phyloP scores from a whole-genome alignment of 2,113 vertebrate genomes.

The Colossoma macropomum region DNA sequence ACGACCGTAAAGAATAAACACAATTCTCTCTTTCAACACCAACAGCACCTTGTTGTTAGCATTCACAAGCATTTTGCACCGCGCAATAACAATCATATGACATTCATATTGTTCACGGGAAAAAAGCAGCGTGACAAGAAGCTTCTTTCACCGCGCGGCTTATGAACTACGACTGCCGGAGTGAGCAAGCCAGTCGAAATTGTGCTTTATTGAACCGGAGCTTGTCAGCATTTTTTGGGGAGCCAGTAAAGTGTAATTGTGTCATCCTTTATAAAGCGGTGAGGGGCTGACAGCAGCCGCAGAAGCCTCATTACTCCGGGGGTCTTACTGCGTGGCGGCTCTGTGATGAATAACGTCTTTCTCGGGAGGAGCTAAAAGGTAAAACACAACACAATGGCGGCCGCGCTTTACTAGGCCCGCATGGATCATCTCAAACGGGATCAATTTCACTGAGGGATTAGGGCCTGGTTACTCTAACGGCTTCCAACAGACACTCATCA shows the following conservation, averaged over 20 bases:
- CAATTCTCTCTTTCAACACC: not conserved
- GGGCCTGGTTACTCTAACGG: constrained; percentile 69
- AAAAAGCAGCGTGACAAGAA: constrained; percentile 32
- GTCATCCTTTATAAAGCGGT: constrained; percentile 82
- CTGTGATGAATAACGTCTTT: constrained; percentile 79
- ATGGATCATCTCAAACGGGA: constrained; percentile 78
- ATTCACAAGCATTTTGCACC: not conserved
- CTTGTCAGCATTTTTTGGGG: constrained; percentile 78
- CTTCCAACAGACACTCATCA: constrained; percentile 73
- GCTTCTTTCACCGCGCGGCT: constrained; percentile 34
- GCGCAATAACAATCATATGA: not conserved
- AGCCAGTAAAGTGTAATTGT: constrained; percentile 84
- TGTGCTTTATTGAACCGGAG: constrained; percentile 77
- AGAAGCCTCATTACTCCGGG: constrained; percentile 79
- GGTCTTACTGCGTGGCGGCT: constrained; percentile 74
- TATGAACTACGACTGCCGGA: constrained; percentile 69
- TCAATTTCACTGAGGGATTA: constrained; percentile 77
- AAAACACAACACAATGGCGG: constrained; percentile 67
- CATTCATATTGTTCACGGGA: constrained; percentile 57
- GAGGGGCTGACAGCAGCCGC: constrained; percentile 77
- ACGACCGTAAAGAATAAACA: not conserved
- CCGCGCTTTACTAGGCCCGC: constrained; percentile 62
- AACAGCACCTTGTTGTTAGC: not conserved
- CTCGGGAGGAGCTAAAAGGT: constrained; percentile 71
- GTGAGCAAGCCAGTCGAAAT: constrained; percentile 64